A percentile compares a stretch with the other conserved stretches of the same genome.
Conservation (phyloP, 2,113 vertebrate genomes). For the Scortum barcoo region DNA sequence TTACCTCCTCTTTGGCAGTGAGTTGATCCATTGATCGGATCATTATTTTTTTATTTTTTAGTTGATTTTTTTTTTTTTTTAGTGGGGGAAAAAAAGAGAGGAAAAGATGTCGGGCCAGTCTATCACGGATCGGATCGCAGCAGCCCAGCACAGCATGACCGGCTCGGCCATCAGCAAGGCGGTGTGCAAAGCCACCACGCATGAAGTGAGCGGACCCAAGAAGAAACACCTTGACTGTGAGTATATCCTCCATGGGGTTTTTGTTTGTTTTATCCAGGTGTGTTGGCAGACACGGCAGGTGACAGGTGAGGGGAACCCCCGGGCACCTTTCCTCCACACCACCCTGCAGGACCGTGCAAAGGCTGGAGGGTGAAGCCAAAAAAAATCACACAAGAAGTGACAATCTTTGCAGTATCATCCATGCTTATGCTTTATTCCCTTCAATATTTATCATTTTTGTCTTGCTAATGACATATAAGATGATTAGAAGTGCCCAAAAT, state of each 20-base stretch:
- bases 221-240: slow-evolving; percentile 94
- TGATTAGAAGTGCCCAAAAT: not conserved
- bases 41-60: slow-evolving; percentile 65
- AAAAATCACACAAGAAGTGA: not conserved
- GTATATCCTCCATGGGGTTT: slow-evolving; percentile 75
- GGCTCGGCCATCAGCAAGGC: slow-evolving; percentile 90
- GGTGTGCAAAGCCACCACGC: slow-evolving; percentile 92
- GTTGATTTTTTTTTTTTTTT: slow-evolving; percentile 55
- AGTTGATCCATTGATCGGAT: slow-evolving; percentile 63
- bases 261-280: too few relatives aligned
- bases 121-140: slow-evolving; percentile 90
- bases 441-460: not conserved
- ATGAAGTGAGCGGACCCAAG: slow-evolving; percentile 93
- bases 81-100: not conserved
- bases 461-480: not conserved
- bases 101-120: slow-evolving; percentile 89
- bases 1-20: slow-evolving; percentile 57
- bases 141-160: slow-evolving; percentile 92
- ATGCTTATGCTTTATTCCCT: not conserved
- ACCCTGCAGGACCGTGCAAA: too few relatives aligned
- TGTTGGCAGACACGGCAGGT: too few relatives aligned
- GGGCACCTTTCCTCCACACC: slow-evolving; percentile 35
- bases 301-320: too few relatives aligned
- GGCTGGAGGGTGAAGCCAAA: not conserved
- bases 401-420: not conserved